Conservation (phyloP, 2,888 invertebrate genomes). For the Hypsopygia costalis region DNA sequence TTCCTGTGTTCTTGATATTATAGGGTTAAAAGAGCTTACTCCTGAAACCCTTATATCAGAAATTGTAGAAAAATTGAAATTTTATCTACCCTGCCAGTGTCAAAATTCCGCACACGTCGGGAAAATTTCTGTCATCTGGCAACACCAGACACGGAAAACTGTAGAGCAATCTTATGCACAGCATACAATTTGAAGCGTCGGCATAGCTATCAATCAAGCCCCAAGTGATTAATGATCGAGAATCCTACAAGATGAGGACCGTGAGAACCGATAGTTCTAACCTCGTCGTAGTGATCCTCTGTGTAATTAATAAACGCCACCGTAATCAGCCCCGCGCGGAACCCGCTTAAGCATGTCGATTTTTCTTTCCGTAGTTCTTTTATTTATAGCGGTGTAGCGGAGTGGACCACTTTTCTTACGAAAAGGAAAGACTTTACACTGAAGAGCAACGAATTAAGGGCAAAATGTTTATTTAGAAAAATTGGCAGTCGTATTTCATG, state of each 20-base stretch:
- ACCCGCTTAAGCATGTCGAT: constrained; percentile 8
- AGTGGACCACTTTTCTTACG: background rate
- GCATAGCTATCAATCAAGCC: constrained; percentile 4
- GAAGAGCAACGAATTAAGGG: background rate
- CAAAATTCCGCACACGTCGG: no score
- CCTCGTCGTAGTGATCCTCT: constrained; percentile 5
- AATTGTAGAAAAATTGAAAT: no score
- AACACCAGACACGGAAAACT: no score
- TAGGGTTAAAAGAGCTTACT: no score
- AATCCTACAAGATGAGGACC: constrained; percentile 3
- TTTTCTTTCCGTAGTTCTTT: constrained; percentile 4
- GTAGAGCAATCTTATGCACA: background rate
- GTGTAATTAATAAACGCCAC: constrained; percentile 9
- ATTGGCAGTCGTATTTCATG: no score
- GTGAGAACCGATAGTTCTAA: constrained; percentile 1
- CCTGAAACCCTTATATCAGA: no score
- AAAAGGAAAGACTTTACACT: background rate
- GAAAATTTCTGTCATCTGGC: no score
- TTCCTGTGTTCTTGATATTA: no score
- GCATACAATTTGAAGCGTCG: background rate
- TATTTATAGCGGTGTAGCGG: constrained; percentile 1
- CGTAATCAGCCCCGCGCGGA: constrained; percentile 6
- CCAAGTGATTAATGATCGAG: constrained; percentile 7
- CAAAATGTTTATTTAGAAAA: no score
- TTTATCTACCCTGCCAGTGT: no score